These are phyloP conservation scores for Gobio occitaniae DNA, from an alignment of 2,797 vertebrate genomes.

Conservation along the genomic window DNA sequence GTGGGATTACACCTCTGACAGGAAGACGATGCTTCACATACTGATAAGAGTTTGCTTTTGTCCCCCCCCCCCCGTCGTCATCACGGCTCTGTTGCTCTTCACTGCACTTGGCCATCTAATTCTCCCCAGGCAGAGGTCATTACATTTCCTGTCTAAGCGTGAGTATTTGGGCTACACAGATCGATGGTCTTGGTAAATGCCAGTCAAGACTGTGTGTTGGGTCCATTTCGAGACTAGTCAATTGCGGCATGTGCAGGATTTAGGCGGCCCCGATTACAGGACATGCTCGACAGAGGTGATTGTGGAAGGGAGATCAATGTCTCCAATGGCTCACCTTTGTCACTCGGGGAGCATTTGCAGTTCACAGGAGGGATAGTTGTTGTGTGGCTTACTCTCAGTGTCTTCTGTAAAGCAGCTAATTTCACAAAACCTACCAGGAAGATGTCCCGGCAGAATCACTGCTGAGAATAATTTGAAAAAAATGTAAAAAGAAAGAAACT, in stretches of 20 bases:
- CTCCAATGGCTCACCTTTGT: constrained; percentile 47
- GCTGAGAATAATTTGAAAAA: not conserved
- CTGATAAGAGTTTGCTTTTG: constrained; percentile 48
- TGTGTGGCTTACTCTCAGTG: constrained; percentile 9
- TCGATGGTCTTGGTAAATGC: constrained; percentile 59
- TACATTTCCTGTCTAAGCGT: constrained; percentile 43
- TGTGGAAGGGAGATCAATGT: constrained; percentile 55
- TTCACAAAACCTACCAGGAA: not conserved
- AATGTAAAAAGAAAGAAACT: not conserved
- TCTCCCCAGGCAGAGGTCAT: constrained; percentile 48
- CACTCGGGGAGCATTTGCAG: constrained; percentile 42
- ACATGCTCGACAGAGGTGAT: constrained; percentile 42
- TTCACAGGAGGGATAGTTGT: constrained; percentile 23
- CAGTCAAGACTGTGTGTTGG: constrained; percentile 40
- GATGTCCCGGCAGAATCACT: not conserved
- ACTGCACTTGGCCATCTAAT: constrained; percentile 26
- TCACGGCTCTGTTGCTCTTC: constrained; percentile 33
- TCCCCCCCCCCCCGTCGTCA: not conserved
- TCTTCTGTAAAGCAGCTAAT: not conserved
- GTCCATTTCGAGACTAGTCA: constrained; percentile 54
- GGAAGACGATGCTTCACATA: constrained; percentile 31
- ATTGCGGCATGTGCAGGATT: constrained; percentile 48
- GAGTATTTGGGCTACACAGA: constrained; percentile 39
- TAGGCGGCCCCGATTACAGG: constrained; percentile 50
- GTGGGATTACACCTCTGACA: constrained; percentile 51